Base-by-base conservation (phyloP, 1,140 invertebrate genomes). In the Drosophila nannoptera region DNA sequence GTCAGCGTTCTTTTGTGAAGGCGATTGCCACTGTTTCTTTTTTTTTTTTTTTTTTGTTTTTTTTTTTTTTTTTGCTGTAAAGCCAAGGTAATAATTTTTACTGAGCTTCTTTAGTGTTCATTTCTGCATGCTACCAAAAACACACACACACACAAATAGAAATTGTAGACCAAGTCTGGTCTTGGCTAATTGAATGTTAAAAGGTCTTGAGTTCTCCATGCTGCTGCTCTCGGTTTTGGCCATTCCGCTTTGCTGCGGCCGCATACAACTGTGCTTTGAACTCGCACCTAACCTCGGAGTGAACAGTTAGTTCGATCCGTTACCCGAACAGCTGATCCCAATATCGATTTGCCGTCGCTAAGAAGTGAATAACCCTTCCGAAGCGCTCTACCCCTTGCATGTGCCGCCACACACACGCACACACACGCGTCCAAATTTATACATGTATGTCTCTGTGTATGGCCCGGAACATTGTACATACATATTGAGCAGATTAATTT, bases 1-100 rank as follows among this genome's bases (percentile, higher is more conserved):
- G 68, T 84, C 78, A 83, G 78, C 78, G 84, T 83, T 83, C 80
- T 84, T 78, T 64, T 61, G 62, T 78, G 78, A 84, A 84, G 80
- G 78, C 75, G 52, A 78, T 48, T 66, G 67, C 54, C 48, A 22
- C 22, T 22, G 22, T 35, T 62, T 69, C 7, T 58, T 58, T 58
- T 33, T 48, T 38, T 38, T 8, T 0, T 7, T 36, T 36, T 58
- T 61, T 63, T 22, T 60, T 66, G 22, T 7, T 7, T 3, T 22
- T n/a, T 40, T 36, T 36, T 76, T 60, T 61, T 73, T 65, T 52
- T 59, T 55, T 42, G 43, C 49, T 46, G 16, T 46, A 22, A 43
- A 73, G 45, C 66, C 80, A 83, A 83, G 80, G 80, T 80, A 78
- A 70, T 67, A 55, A 73, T 61, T 83, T 58, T 52, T 54, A 59